Conservation (phyloP, 1,140 invertebrate species). For the Littorina saxatilis region DNA sequence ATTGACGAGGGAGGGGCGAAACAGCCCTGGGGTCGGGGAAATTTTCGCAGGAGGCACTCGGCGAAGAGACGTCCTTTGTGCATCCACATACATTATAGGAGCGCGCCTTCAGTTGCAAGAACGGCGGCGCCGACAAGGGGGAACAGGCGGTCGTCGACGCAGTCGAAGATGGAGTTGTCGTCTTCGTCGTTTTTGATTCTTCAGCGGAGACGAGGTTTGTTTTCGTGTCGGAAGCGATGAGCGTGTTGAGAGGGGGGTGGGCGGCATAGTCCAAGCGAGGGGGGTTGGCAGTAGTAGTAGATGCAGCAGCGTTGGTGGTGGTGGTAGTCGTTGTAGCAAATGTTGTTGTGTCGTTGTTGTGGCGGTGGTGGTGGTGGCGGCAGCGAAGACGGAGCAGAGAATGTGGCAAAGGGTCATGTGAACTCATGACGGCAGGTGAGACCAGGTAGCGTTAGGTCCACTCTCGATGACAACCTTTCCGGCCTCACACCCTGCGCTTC, state of each 20-base stretch:
- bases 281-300: not conserved
- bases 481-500: not conserved
- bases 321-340: not conserved
- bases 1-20: not conserved
- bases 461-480: not conserved
- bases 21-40: conserved; percentile 21
- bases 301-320: not conserved
- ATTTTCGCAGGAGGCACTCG: not conserved
- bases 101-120: not conserved
- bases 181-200: not conserved
- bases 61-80: conserved; percentile 1
- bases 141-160: conserved; percentile 2
- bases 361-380: conserved; percentile 1
- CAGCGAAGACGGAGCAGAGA: not conserved
- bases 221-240: conserved; percentile 12
- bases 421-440: conserved; percentile 19
- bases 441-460: not conserved
- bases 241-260: not conserved
- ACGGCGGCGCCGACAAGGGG: conserved; percentile 9
- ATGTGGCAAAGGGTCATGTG: not conserved
- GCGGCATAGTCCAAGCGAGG: conserved; percentile 7
- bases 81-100: conserved; percentile 22
- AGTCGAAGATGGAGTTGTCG: not conserved
- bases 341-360: not conserved
- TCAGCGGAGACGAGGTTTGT: not conserved